Evolutionary conservation across 2,888 invertebrate genomes (phyloP), one percentile per base, ranked within the genome.

Genomic region (Scaptodrosophila latifasciaeformis): DNA sequence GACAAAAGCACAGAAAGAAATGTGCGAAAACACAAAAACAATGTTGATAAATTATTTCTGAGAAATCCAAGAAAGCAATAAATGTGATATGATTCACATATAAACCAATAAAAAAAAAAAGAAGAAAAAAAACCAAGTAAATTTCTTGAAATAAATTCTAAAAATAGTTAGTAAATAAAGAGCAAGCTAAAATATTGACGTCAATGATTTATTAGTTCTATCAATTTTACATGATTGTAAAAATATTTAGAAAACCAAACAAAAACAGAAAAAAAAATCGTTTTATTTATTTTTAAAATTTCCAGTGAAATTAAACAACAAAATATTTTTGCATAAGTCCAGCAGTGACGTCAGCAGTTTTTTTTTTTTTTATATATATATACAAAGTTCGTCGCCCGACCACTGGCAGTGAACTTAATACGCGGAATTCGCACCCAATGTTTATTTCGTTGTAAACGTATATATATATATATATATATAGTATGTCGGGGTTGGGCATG

Each of bases 111-210:
- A 72, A 35, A 35, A 37, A 15, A 37, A 37, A 37, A 37, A 15
- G 17, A 37, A 37, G n/a, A 37, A 15, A n/a, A 35, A 35, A 13
- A 35, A 35, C 37, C 12, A 70, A 70, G 67, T 72, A 80, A 72
- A 74, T 80, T 72, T 74, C 79, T 64, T 67, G 52, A 52, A 42
- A 67, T 67, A 54, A 54, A 42, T 59, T 31, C 62, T 61, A 74
- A 72, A 74, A 70, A 72, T 70, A 70, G 30, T 30, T n/a, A n/a
- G n/a, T n/a, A n/a, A 57, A 63, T 62, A 62, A 76, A 69, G 52
- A 62, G 60, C 76, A 76, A 52, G 44, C 54, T 30, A 24, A 19
- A 44, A 47, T 4, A 46, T 29, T 18, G n/a, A 19, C 7, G n/a
- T 54, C 12, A 43, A 34, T 24, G n/a, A n/a, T n/a, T n/a, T n/a